phyloP scores from a whole-genome alignment of 2,888 invertebrate species.

The Allacma fusca region DNA sequence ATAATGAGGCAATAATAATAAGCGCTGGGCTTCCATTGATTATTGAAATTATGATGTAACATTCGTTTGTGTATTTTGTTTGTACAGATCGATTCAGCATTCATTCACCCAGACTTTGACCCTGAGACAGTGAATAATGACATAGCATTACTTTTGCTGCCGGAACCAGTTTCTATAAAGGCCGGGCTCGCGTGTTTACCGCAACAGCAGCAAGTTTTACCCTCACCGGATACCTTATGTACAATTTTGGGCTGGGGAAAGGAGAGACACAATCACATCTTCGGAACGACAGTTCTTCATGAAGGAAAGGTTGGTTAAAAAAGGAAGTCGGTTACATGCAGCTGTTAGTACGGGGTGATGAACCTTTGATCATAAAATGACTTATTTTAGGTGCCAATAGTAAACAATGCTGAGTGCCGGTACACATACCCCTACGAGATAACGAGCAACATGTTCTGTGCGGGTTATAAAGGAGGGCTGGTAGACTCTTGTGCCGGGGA shows the following conservation, averaged over 20 bases:
- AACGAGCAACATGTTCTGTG: conserved; percentile 91
- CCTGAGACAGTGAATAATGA: conserved; percentile 91
- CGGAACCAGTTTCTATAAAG: conserved; percentile 64
- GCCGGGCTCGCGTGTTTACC: conserved; percentile 83
- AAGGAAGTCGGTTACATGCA: neutral
- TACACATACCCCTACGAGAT: conserved; percentile 87
- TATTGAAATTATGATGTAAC: no score
- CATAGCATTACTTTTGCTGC: conserved; percentile 81
- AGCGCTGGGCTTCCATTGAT: no score
- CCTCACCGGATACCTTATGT: conserved; percentile 73
- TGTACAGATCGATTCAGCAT: conserved; percentile 70
- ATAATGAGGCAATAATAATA: no score
- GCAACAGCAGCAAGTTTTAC: conserved; percentile 72
- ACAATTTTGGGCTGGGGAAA: conserved; percentile 95
- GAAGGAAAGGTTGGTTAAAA: conserved; percentile 76
- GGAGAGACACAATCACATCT: conserved; percentile 75
- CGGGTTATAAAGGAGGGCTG: conserved; percentile 76
- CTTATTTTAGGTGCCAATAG: conserved; percentile 78
- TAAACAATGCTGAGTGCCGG: conserved; percentile 78
- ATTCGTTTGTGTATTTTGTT: no score
- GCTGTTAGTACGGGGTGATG: neutral
- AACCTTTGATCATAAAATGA: neutral
- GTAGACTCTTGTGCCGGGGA: conserved; percentile 94
- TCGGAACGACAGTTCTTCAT: conserved; percentile 83
- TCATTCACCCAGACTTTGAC: conserved; percentile 85